Evolutionary conservation across 2,888 invertebrate species (phyloP).

Genomic region (Punctoribates punctum): DNA sequence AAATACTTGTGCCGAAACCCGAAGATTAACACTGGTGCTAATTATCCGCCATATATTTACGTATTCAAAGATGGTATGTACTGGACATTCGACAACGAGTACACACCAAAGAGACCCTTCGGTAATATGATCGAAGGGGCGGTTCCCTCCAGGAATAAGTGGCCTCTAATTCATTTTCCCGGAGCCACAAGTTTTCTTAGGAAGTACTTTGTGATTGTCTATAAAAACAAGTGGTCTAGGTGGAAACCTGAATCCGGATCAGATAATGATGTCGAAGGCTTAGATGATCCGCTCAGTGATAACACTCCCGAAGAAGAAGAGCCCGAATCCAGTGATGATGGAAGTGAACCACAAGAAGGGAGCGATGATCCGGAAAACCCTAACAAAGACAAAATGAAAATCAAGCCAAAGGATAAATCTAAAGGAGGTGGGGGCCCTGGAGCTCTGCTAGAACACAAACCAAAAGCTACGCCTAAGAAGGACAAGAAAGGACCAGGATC

Average conservation of each 20-base stretch:
- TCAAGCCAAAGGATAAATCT: neutral
- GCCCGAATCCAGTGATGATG: neutral
- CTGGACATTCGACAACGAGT: constrained; percentile 26
- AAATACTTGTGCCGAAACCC: neutral
- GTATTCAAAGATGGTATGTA: constrained; percentile 23
- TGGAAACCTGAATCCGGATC: neutral
- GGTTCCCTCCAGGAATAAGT: neutral
- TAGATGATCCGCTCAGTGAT: too few relatives aligned
- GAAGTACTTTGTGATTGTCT: neutral
- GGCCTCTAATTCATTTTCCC: constrained; percentile 7
- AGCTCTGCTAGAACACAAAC: too few relatives aligned
- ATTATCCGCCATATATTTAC: constrained; percentile 1
- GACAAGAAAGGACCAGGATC: neutral
- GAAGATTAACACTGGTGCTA: neutral
- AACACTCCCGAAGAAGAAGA: too few relatives aligned
- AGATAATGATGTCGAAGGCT: too few relatives aligned
- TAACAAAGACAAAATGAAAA: neutral
- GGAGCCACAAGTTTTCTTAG: neutral
- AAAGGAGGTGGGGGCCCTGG: too few relatives aligned
- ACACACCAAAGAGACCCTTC: neutral
- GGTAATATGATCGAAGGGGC: constrained; percentile 2
- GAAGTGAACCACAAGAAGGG: too few relatives aligned
- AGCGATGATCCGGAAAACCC: neutral
- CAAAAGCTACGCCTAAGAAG: too few relatives aligned
- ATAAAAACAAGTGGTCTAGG: constrained; percentile 11